Percentiles rank a stretch among this genome's conserved stretches.
These are phyloP conservation scores for Tupaia chinensis DNA, from an alignment of 2,113 vertebrate genomes.

Conservation along the genomic window DNA sequence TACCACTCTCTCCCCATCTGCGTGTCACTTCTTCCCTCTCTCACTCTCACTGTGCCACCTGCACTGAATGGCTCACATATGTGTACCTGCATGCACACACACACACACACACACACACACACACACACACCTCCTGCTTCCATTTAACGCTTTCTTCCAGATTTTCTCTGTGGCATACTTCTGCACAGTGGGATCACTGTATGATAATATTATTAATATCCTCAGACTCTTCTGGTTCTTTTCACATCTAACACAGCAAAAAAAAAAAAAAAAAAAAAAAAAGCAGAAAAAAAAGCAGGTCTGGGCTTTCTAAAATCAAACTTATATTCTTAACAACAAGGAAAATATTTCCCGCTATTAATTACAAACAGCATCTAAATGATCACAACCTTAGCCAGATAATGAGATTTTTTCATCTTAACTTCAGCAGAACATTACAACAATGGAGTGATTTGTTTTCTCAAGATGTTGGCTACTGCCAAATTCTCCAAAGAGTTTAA, in stretches of 20 bases:
- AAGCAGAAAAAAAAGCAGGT: not conserved
- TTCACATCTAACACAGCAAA: not conserved
- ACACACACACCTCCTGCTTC: not conserved
- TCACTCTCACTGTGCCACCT: not conserved
- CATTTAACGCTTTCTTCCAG: not conserved
- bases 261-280: not conserved
- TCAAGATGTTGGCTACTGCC: conserved; percentile 54
- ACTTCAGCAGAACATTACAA: not conserved
- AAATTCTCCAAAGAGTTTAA: conserved; percentile 57
- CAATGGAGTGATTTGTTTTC: conserved; percentile 42
- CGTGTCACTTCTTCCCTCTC: not conserved
- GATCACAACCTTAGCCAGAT: not conserved
- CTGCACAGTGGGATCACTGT: not conserved
- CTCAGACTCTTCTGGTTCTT: conserved; percentile 29
- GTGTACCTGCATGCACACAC: no score
- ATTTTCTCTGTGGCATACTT: not conserved
- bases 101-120: no score
- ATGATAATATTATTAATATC: not conserved
- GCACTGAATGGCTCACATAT: fast-evolving
- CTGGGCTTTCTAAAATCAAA: conserved; percentile 10
- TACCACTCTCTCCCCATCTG: not conserved
- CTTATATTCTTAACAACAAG: not conserved
- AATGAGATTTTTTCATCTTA: not conserved
- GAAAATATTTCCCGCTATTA: not conserved
- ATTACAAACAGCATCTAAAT: conserved; percentile 37